phyloP scores from a whole-genome alignment of 2,888 invertebrate genomes.

The Megamerina dolium region DNA sequence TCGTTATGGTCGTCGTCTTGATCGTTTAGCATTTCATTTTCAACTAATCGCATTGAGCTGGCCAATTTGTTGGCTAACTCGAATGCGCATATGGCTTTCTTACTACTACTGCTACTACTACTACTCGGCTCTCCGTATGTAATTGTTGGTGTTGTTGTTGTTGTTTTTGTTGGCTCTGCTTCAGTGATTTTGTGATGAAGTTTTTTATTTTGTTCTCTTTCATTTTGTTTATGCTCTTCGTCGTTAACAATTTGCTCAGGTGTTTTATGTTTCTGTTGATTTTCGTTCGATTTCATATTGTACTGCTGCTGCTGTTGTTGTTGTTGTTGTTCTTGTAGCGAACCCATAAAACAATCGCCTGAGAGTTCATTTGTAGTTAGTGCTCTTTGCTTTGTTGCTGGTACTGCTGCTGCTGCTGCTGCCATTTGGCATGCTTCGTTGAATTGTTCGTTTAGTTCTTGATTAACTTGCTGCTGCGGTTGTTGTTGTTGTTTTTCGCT shows the following conservation, averaged over 20 bases:
- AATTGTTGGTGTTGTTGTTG: constrained; percentile 1
- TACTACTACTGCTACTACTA: constrained; percentile 15
- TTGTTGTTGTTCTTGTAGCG: constrained; percentile 12
- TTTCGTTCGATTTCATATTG: too few relatives aligned
- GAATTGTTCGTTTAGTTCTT: constrained; percentile 16
- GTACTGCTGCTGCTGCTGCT: constrained; percentile 2
- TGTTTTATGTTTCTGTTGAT: constrained; percentile 28
- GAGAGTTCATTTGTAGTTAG: constrained; percentile 20
- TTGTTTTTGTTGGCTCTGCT: neutral
- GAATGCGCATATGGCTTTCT: constrained; percentile 30
- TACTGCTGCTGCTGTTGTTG: constrained; percentile 3
- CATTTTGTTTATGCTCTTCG: neutral
- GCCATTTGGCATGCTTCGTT: constrained; percentile 23
- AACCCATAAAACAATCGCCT: constrained; percentile 22
- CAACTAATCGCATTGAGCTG: constrained; percentile 28
- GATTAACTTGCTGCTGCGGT: neutral
- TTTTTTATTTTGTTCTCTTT: neutral
- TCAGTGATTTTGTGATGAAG: too few relatives aligned
- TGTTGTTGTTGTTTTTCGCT: constrained; percentile 5
- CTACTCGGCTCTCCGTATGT: neutral
- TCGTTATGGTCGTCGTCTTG: constrained; percentile 22
- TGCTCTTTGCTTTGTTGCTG: constrained; percentile 25
- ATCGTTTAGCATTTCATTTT: constrained; percentile 45
- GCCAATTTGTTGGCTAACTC: constrained; percentile 18
- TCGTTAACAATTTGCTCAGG: constrained; percentile 25